Evolutionary conservation across 2,113 vertebrate species (phyloP).

Genomic region (Rhombomys opimus): DNA sequence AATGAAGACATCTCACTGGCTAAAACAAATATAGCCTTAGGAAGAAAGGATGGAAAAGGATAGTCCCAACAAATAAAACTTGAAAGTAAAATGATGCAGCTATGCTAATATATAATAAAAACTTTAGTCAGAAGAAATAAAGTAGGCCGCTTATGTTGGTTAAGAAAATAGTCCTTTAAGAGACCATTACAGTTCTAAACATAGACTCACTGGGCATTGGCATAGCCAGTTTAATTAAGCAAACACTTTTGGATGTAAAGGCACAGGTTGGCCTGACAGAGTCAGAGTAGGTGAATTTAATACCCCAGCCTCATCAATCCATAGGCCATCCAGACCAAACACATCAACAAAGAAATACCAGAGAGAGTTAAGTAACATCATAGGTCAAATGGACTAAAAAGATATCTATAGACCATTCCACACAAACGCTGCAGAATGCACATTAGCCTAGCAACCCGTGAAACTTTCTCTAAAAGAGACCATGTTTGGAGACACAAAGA

Average conservation of each 20-base stretch:
- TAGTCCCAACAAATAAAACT: not conserved
- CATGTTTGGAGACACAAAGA: too few species aligned
- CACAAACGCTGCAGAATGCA: too few species aligned
- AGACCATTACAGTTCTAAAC: not conserved
- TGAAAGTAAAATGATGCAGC: not conserved
- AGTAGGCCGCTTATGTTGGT: not conserved
- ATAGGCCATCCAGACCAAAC: too few species aligned
- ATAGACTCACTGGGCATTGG: not conserved
- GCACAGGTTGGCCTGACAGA: too few species aligned
- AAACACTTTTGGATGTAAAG: not conserved
- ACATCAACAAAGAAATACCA: too few species aligned
- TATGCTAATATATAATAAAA: not conserved
- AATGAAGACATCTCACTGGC: not conserved
- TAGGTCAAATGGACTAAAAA: too few species aligned
- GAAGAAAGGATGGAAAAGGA: not conserved
- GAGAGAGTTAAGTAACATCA: too few species aligned
- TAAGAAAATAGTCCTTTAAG: not conserved
- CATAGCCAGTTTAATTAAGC: not conserved
- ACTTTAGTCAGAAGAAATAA: not conserved
- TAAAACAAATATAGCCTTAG: not conserved
- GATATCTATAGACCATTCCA: too few species aligned
- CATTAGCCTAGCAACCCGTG: too few species aligned
- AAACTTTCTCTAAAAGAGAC: too few species aligned
- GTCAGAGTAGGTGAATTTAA: too few species aligned
- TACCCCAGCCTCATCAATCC: too few species aligned